Evolutionary conservation across 1,140 invertebrate genomes (phyloP), one percentile per base, ranked within the genome.

Genomic region (Papilio helenus): DNA sequence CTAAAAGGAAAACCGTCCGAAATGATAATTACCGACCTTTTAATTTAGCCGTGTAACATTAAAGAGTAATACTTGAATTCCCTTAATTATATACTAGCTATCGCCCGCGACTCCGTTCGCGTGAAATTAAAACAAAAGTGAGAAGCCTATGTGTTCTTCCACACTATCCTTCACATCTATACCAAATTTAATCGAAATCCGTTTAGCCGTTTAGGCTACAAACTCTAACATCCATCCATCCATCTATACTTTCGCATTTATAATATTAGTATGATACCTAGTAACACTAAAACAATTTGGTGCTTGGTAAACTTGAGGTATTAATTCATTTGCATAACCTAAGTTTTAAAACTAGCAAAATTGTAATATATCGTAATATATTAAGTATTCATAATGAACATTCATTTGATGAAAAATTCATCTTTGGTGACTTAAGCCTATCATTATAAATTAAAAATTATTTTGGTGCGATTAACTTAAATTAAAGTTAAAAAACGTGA

Each of bases 251-350:
- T n/a, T n/a, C n/a, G n/a, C n/a, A n/a, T n/a, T n/a, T n/a, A n/a
- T n/a, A n/a, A n/a, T n/a, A n/a, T n/a, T n/a, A n/a, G n/a, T n/a
- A n/a, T n/a, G n/a, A 83, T 81, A 79, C 77, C 83, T 88, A 89
- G 79, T 89, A 91, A 89, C 86, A 87, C 89, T 92, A 90, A 90
- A 88, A 89, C 79, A 89, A 88, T 94, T 94, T 94, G 93, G 93
- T 94, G 93, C 92, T 82, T 90, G 93, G 93, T 94, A 94, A 94
- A 90, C 93, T 90, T 93, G 93, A 94, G 93, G 93, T 94, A 94
- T 90, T 34, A 34, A 4, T 34, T 34, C 34, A 34, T 82, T 79
- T 71, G 74, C 72, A 73, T 83, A 85, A 83, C 76, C 79, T 84
- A 83, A 82, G 79, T 86, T 51, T 80, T 87, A 83, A 84, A 76